Evolutionary conservation across 2,888 invertebrate species (phyloP), one percentile per base, ranked within the genome.

Genomic region (Reticulitermes lucifugus): DNA sequence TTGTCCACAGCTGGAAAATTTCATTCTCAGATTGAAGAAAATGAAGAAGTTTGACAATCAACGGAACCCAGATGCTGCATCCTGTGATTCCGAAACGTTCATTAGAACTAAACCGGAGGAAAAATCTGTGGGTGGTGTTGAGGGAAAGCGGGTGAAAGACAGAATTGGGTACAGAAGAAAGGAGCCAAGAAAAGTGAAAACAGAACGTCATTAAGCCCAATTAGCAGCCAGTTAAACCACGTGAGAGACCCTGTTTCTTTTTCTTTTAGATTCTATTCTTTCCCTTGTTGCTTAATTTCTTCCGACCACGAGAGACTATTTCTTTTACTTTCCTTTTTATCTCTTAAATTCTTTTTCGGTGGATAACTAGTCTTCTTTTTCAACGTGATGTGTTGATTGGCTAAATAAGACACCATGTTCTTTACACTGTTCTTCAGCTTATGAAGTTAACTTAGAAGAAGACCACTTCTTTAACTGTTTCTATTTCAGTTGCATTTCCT

Each of bases 321-420:
- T 25, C 25, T 70, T 70, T 25, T 21, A 6, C 21, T 73, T 41
- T 10, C 41, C 21, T 29, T 41, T 41, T 21, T 73, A 41, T 41
- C 35, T 73, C 41, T 41, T 41, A 73, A 73, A 5, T 7, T 1
- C 21, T 73, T 73, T 70, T 41, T 21, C 73, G 73, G 1, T 73
- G 35, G 41, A 10, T 5, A 73, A 35, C 73, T 41, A 41, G 29
- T 73, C 73, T 73, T 73, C 73, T 73, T 70, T 6, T 25, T n/a
- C n/a, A 12, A 25, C 41, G 73, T 73, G 73, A 73, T 73, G 73
- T 35, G 73, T 73, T 73, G 73, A 73, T 73, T 41, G 73, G 73
- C 41, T 73, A 73, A 73, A 41, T 41, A 73, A 73, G 25, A 73
- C 41, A 73, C 73, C 35, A 18, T 18, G 3, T 41, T 41, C 29